Evolutionary conservation across 1,140 invertebrate genomes (phyloP), one percentile per base, ranked within the genome.

Genomic region (Gyrodactylus bullatarudis): DNA sequence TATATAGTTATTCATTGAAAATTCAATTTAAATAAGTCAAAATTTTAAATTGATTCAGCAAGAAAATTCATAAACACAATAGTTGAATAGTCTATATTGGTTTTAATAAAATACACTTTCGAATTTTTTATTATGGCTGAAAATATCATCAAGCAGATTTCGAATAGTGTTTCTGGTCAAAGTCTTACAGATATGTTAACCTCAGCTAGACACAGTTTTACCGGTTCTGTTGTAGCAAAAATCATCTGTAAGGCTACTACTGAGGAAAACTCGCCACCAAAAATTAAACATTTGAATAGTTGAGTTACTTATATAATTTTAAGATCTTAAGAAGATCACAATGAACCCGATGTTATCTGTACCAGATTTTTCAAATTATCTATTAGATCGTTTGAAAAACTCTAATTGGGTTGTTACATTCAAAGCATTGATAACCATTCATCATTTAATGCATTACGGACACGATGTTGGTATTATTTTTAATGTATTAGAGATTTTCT

Each of bases 281-380:
- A 96, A 84, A 94, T 93, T 85, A 96, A 96, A 85, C 91, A 96
- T 85, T 86, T 95, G 82, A 91, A 96, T 83, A 95, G 91, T 95
- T 84, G n/a, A 91, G 89, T 88, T 71, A 20, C 20, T n/a, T 54
- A 54, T 8, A 54, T 54, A 54, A 54, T 54, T 54, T 54, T 54
- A 54, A 54, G 34, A n/a, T n/a, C 34, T 54, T 54, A 54, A 54
- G n/a, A 54, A 8, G n/a, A 16, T 16, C 34, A 54, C 34, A 16
- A 54, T 54, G 34, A n/a, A 54, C 93, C 34, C 34, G n/a, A 54
- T 54, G 34, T n/a, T 54, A 54, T 54, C 34, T 16, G 34, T 99
- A 83, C 94, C 94, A 78, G 91, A 95, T 80, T 83, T 99, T 82
- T 94, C 94, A 73, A 97, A 97, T 84, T 84, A 97, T 75, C 85